A percentile compares a stretch with the other conserved stretches of the same genome.
Conservation (phyloP, 2,888 invertebrate genomes). For the Eupithecia insigniata region DNA sequence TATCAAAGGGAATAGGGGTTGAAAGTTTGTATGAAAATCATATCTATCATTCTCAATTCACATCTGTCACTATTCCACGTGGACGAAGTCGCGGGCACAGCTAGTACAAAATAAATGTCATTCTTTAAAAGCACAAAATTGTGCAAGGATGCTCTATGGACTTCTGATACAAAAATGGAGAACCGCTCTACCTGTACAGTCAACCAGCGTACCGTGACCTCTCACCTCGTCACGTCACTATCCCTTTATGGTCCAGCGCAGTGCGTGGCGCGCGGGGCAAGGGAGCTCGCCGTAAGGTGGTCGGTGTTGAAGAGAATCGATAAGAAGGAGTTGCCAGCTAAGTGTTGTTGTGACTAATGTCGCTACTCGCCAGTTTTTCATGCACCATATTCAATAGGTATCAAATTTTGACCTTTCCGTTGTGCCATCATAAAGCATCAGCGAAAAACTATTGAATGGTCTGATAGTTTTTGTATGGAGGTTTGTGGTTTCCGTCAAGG, state of each 20-base stretch:
- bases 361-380: slow-evolving; percentile 1
- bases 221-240: slow-evolving; percentile 22
- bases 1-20: too few relatives aligned
- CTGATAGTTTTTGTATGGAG: background rate
- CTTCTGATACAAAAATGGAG: slow-evolving; percentile 30
- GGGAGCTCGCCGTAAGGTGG: slow-evolving; percentile 33
- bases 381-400: background rate
- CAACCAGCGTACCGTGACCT: slow-evolving; percentile 27
- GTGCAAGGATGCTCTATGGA: slow-evolving; percentile 23
- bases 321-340: slow-evolving; percentile 31
- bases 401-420: background rate
- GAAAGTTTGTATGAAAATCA: too few relatives aligned
- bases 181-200: slow-evolving; percentile 29
- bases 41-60: too few relatives aligned
- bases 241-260: slow-evolving; percentile 18
- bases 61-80: too few relatives aligned
- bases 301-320: slow-evolving; percentile 34
- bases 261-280: slow-evolving; percentile 27
- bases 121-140: background rate
- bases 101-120: background rate
- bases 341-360: background rate
- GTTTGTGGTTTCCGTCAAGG: background rate
- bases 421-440: background rate
- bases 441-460: background rate
- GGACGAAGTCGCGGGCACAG: too few relatives aligned